Percentiles rank a stretch among this genome's conserved stretches.
Conservation (phyloP, 2,888 invertebrate genomes). For the Campopleginae sp. region DNA sequence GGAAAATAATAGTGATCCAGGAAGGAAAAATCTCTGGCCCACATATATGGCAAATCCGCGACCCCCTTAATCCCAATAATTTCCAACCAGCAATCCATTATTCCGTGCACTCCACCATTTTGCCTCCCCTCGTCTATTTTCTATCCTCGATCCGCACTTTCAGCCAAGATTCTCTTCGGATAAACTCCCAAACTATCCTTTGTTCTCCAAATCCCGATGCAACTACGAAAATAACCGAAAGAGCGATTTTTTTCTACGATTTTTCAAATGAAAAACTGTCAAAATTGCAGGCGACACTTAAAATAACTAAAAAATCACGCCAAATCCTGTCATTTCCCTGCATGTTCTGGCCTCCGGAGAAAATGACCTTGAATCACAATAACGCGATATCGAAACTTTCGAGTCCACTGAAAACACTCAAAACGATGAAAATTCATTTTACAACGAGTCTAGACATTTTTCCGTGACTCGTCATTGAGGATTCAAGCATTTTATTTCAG, state of each 20-base stretch:
- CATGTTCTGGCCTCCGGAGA: background rate
- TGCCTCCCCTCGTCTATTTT: background rate
- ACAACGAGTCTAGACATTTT: background rate
- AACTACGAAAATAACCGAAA: background rate
- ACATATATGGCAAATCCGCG: background rate
- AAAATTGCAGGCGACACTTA: background rate
- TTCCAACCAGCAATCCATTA: conserved; percentile 21
- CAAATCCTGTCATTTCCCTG: background rate
- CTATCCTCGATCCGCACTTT: background rate
- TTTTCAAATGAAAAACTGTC: background rate
- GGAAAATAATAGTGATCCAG: conserved; percentile 8
- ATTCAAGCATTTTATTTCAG: background rate
- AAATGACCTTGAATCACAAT: background rate
- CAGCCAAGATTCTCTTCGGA: background rate
- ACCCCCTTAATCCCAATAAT: conserved; percentile 16
- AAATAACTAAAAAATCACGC: background rate
- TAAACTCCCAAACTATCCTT: background rate
- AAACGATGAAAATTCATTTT: background rate
- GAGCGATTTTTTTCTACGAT: background rate
- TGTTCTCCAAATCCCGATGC: background rate
- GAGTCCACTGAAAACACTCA: background rate
- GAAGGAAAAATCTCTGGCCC: background rate
- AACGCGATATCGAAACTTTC: background rate
- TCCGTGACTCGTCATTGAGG: background rate
- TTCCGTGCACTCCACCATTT: background rate